Conservation (phyloP, 2,888 invertebrate genomes). For the Nemapogon koenigi region DNA sequence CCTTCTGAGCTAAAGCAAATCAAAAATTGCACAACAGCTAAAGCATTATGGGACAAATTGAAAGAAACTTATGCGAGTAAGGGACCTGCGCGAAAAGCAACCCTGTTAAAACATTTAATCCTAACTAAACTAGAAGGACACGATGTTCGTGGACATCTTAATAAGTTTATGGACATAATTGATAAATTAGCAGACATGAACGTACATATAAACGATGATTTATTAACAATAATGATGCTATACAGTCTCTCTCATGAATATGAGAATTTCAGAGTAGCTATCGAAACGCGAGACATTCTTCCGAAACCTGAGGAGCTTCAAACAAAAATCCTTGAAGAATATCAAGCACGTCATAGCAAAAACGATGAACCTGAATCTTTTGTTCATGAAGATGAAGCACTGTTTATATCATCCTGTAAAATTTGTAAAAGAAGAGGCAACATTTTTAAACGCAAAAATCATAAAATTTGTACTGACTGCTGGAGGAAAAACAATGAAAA, state of each 20-base stretch:
- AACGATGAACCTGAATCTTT: too few species aligned
- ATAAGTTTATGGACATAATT: conserved; percentile 27
- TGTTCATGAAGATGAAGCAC: too few species aligned
- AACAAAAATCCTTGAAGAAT: conserved; percentile 25
- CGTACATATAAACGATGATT: conserved; percentile 23
- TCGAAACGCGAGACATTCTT: conserved; percentile 27
- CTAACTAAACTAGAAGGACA: conserved; percentile 26
- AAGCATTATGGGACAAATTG: conserved; percentile 30
- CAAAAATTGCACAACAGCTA: conserved; percentile 22
- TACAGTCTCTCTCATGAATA: conserved; percentile 25
- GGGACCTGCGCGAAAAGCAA: conserved; percentile 33
- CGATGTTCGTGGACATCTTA: conserved; percentile 26
- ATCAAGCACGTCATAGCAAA: too few species aligned
- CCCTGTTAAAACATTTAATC: conserved; percentile 29
- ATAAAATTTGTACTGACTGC: too few species aligned
- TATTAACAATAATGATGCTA: conserved; percentile 25
- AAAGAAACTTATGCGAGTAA: conserved; percentile 27
- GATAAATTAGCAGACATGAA: conserved; percentile 27
- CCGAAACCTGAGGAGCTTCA: conserved; percentile 22
- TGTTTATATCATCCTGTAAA: too few species aligned
- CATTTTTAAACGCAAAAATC: too few species aligned
- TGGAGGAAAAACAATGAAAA: too few species aligned
- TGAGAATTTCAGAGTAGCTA: conserved; percentile 28
- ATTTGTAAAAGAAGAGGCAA: too few species aligned
- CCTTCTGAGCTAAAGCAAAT: conserved; percentile 25